Evolutionary conservation across 2,888 invertebrate species (phyloP).

Genomic region (Stictocephala bisonia): DNA sequence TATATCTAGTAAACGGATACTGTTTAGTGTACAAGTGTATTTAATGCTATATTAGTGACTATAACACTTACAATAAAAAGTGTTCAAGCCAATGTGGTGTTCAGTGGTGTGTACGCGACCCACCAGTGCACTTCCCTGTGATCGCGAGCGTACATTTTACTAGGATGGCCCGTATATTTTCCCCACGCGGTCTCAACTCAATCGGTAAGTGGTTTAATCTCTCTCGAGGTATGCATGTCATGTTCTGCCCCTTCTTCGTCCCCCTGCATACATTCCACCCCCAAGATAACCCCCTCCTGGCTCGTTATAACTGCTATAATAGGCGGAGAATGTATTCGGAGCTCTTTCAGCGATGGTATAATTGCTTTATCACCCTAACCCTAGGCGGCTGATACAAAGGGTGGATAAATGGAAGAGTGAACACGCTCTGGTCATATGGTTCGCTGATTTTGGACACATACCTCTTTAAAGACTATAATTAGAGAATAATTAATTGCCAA

Average conservation of each 20-base stretch:
- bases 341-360: constrained; percentile 15
- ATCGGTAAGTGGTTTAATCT: not conserved
- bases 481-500: too few relatives aligned
- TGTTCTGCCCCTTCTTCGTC: not conserved
- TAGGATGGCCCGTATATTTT: too few relatives aligned
- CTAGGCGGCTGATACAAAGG: not conserved
- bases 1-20: too few relatives aligned
- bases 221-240: not conserved
- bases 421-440: constrained; percentile 4
- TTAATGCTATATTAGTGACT: too few relatives aligned
- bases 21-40: too few relatives aligned
- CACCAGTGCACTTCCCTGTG: too few relatives aligned
- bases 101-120: too few relatives aligned
- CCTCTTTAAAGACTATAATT: too few relatives aligned
- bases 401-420: constrained; percentile 11
- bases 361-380: constrained; percentile 19
- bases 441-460: constrained; percentile 8
- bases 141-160: too few relatives aligned
- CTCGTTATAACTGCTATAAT: constrained; percentile 15
- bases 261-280: not conserved
- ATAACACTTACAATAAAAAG: too few relatives aligned
- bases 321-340: not conserved
- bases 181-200: too few relatives aligned
- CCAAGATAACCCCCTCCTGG: not conserved
- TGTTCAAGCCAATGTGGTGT: too few relatives aligned